Evolutionary conservation across 1,140 invertebrate genomes (phyloP).

Genomic region (Chelonus insularis): DNA sequence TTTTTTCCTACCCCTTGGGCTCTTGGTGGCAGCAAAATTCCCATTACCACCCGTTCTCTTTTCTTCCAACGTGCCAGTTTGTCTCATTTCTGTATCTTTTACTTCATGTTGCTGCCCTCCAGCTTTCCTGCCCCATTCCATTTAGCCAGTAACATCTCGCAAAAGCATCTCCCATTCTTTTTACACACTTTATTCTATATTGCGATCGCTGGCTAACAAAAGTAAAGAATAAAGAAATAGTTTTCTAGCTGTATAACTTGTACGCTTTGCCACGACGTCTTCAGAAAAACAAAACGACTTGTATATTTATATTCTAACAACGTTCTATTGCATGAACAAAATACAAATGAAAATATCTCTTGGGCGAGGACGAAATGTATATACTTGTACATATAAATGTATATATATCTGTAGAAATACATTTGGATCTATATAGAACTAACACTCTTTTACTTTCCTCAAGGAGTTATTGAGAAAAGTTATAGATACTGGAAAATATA

Average conservation of each 20-base stretch:
- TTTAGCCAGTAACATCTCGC: background rate
- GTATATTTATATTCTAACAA: no score
- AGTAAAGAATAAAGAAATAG: background rate
- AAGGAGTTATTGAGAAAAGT: background rate
- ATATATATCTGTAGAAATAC: no score
- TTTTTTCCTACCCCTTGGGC: background rate
- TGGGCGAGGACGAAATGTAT: no score
- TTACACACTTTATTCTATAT: background rate
- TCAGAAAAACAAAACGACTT: constrained; percentile 2
- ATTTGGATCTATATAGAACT: no score
- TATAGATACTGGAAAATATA: background rate
- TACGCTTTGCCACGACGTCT: background rate
- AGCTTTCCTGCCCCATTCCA: background rate
- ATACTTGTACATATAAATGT: no score
- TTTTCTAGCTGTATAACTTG: constrained; percentile 7
- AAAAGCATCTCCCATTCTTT: background rate
- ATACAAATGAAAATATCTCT: no score
- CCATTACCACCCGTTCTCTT: constrained; percentile 13
- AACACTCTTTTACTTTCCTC: no score
- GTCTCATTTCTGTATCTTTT: constrained; percentile 14
- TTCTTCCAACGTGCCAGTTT: constrained; percentile 6
- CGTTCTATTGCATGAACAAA: no score
- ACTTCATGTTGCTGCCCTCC: constrained; percentile 7
- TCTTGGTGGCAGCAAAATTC: constrained; percentile 19
- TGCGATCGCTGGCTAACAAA: background rate